Evolutionary conservation across 2,888 invertebrate genomes (phyloP).

Genomic region (Ariolimax columbianus): DNA sequence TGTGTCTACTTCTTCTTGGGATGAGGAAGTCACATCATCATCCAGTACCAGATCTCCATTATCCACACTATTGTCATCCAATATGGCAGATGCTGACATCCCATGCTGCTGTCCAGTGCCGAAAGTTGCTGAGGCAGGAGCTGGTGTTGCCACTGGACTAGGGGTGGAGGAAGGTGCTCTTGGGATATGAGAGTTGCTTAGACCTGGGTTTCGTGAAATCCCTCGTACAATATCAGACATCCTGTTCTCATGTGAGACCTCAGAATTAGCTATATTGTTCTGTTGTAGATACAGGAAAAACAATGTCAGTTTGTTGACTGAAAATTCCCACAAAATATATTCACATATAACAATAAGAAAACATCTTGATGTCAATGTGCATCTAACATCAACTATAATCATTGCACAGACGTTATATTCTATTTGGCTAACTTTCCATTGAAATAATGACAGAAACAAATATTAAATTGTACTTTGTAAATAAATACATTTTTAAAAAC

Average conservation of each 20-base stretch:
- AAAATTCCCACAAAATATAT: background rate
- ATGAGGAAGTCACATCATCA: constrained; percentile 45
- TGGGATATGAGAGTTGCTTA: background rate
- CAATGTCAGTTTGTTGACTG: background rate
- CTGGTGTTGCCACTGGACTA: constrained; percentile 43
- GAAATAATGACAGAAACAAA: too few relatives aligned
- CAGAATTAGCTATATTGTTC: constrained; percentile 45
- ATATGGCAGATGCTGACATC: background rate
- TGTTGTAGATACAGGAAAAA: background rate
- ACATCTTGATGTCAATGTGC: background rate
- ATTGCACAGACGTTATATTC: too few relatives aligned
- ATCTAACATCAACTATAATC: too few relatives aligned
- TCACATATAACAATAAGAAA: background rate
- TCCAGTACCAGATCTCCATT: constrained; percentile 26
- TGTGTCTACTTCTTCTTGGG: constrained; percentile 45
- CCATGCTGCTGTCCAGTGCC: background rate
- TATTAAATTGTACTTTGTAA: too few relatives aligned
- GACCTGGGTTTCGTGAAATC: background rate
- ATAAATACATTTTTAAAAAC: too few relatives aligned
- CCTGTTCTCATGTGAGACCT: constrained; percentile 38
- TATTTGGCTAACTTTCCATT: too few relatives aligned
- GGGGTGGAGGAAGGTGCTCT: constrained; percentile 35
- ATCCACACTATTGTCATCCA: constrained; percentile 13
- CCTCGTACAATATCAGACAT: constrained; percentile 45
- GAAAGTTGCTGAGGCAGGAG: background rate